Conservation (phyloP, 2,113 vertebrate species). For the Recurvirostra avosetta region DNA sequence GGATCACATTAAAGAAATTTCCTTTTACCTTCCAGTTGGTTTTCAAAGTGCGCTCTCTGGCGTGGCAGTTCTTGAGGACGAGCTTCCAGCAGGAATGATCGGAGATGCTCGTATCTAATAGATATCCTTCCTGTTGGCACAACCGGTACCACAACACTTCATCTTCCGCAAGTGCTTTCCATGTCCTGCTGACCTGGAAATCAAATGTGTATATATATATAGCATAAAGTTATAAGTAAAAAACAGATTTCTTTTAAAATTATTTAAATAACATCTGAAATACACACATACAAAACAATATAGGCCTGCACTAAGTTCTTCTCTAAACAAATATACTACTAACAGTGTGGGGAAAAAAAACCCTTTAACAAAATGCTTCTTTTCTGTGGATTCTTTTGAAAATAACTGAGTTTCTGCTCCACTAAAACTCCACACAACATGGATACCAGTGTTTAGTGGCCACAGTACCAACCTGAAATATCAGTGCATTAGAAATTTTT, state of each 20-base stretch:
- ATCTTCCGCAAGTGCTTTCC: slow-evolving; percentile 91
- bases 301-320: not conserved
- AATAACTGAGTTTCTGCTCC: not conserved
- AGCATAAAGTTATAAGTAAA: not conserved
- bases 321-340: slow-evolving; percentile 31
- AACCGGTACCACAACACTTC: slow-evolving; percentile 88
- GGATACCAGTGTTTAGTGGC: not conserved
- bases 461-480: not conserved
- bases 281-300: not conserved
- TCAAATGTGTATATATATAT: not conserved
- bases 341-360: not conserved
- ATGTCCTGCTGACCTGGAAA: slow-evolving; percentile 89
- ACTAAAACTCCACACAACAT: not conserved
- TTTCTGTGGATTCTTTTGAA: not conserved
- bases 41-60: slow-evolving; percentile 78
- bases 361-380: slow-evolving; percentile 14
- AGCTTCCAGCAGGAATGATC: slow-evolving; percentile 91
- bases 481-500: not conserved
- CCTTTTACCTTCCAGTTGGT: slow-evolving; percentile 92
- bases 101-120: slow-evolving; percentile 75
- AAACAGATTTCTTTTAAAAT: not conserved
- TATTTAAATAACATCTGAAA: not conserved
- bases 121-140: slow-evolving; percentile 85
- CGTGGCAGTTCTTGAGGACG: slow-evolving; percentile 81
- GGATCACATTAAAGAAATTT: not conserved